Conservation (phyloP, 2,113 vertebrate species). For the Syrmaticus mikado region DNA sequence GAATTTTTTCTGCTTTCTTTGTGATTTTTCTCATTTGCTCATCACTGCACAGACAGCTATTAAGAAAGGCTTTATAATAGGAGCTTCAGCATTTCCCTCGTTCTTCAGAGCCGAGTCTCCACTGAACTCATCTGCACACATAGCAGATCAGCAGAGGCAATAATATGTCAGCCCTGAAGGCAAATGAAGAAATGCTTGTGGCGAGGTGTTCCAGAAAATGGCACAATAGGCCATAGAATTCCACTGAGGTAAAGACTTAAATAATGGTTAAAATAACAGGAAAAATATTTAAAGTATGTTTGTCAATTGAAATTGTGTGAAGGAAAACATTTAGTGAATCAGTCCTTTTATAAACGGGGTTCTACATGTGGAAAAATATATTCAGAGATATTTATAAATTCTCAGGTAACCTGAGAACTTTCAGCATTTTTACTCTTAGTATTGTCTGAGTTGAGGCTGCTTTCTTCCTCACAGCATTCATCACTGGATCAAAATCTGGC, state of each 20-base stretch:
- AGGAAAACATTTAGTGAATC: background rate
- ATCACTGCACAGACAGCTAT: background rate
- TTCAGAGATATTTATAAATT: background rate
- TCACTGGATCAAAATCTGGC: background rate
- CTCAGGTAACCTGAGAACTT: background rate
- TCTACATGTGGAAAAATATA: background rate
- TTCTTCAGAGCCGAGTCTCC: background rate
- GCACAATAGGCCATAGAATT: slow-evolving; percentile 16
- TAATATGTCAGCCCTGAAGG: background rate
- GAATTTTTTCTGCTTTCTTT: background rate
- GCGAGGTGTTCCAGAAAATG: background rate
- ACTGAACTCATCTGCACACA: background rate
- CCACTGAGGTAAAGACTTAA: background rate
- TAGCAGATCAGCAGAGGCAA: background rate
- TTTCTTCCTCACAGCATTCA: background rate
- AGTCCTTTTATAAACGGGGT: background rate
- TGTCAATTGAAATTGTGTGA: background rate
- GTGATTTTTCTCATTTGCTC: background rate
- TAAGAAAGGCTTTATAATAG: background rate
- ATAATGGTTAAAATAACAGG: slow-evolving; percentile 2
- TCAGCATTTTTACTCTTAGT: background rate
- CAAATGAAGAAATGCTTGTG: background rate
- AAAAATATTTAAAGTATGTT: background rate
- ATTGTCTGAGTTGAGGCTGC: background rate
- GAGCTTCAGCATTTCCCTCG: background rate